These are phyloP conservation scores for Eurytoma californica DNA, from an alignment of 2,888 invertebrate genomes.

Conservation along the genomic window DNA sequence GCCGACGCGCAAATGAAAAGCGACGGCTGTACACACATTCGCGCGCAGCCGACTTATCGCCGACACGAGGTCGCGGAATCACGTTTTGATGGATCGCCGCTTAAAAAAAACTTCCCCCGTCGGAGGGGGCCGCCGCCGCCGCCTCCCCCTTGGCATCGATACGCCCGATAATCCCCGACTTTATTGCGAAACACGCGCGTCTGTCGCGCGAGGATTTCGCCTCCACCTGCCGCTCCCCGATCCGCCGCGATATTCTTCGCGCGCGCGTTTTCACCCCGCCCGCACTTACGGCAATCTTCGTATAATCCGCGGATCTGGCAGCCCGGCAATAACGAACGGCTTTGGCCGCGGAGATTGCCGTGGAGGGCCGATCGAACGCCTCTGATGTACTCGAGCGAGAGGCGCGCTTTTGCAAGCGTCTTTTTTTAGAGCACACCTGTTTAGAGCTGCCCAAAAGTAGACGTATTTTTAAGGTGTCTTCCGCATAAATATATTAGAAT, in stretches of 20 bases:
- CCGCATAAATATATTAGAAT: no score
- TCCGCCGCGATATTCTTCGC: background rate
- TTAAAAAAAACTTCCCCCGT: conserved; percentile 46
- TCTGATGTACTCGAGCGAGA: conserved; percentile 9
- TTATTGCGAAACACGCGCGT: conserved; percentile 54
- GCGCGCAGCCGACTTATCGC: conserved; percentile 44
- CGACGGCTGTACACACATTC: conserved; percentile 24
- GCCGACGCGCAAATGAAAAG: conserved; percentile 38
- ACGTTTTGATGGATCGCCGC: conserved; percentile 53
- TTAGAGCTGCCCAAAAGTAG: no score
- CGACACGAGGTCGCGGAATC: conserved; percentile 50
- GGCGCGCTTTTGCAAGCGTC: background rate
- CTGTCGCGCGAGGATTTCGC: conserved; percentile 40
- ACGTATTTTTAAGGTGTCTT: no score
- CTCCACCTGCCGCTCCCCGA: conserved; percentile 3
- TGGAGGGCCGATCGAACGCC: conserved; percentile 39
- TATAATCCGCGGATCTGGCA: conserved; percentile 41
- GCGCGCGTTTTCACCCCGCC: background rate
- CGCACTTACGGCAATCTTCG: conserved; percentile 47
- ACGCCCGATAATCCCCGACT: conserved; percentile 53
- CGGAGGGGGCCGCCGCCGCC: no score
- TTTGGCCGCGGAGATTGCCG: conserved; percentile 15
- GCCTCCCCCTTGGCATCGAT: conserved; percentile 40
- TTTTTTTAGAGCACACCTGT: background rate
- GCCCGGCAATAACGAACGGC: conserved; percentile 37